phyloP scores from a whole-genome alignment of 2,113 vertebrate species.

The Accipiter cooperii region DNA sequence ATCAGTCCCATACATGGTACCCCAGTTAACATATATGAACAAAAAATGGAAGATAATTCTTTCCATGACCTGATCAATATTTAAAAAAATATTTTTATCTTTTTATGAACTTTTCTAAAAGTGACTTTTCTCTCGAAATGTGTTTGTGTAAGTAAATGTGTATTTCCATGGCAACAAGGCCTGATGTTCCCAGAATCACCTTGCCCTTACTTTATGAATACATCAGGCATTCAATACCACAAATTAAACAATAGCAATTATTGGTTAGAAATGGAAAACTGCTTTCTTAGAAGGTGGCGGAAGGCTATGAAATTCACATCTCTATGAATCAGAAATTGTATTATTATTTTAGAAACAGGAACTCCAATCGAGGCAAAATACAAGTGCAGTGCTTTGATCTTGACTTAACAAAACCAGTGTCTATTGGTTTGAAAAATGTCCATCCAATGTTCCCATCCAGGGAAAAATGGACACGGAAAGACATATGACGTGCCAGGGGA shows the following conservation, averaged over 20 bases:
- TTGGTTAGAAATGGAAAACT: not conserved
- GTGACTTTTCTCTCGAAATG: not conserved
- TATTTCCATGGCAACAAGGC: not conserved
- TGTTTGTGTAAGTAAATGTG: not conserved
- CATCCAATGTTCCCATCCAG: not conserved
- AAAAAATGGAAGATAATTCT: not conserved
- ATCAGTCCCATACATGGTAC: not conserved
- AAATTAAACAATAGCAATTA: not conserved
- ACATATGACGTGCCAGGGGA: not conserved
- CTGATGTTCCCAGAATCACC: not conserved
- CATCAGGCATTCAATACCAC: not conserved
- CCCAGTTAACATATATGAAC: not conserved
- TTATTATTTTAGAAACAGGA: not conserved
- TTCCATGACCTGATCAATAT: not conserved
- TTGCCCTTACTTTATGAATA: not conserved
- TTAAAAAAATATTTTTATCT: not conserved
- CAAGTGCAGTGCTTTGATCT: not conserved
- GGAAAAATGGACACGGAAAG: not conserved
- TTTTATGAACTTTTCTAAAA: not conserved
- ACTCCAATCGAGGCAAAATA: not conserved
- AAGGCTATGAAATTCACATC: not conserved
- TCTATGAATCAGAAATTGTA: not conserved
- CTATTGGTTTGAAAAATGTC: not conserved
- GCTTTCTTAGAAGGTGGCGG: not conserved
- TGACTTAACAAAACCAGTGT: not conserved